phyloP scores from a whole-genome alignment of 2,113 vertebrate species.

The Rattus rattus region DNA sequence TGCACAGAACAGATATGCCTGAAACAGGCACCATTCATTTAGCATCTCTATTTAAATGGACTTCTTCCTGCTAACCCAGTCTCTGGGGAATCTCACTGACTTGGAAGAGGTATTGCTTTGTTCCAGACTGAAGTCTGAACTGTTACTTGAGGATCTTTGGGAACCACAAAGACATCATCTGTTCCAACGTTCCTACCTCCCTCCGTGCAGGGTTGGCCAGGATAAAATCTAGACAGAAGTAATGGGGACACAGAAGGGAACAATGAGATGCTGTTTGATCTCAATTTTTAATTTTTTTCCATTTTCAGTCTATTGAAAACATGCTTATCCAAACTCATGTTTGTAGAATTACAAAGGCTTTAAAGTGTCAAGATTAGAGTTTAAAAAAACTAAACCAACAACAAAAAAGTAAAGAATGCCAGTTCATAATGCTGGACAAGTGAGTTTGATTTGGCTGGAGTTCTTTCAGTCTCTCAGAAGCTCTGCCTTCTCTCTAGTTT shows the following conservation, averaged over 20 bases:
- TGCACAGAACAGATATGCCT: constrained; percentile 52
- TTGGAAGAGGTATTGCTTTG: constrained; percentile 52
- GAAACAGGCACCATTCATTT: constrained; percentile 53
- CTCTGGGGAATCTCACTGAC: not conserved
- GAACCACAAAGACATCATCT: constrained; percentile 55
- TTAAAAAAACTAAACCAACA: constrained; percentile 5
- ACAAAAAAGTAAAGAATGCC: not conserved
- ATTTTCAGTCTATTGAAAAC: constrained; percentile 38
- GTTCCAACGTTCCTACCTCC: constrained; percentile 39
- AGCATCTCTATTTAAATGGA: constrained; percentile 43
- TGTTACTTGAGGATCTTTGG: constrained; percentile 41
- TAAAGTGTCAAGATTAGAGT: not conserved
- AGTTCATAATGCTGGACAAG: not conserved
- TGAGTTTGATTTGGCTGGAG: not conserved
- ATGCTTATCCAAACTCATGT: constrained; percentile 23
- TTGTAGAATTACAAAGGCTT: not conserved
- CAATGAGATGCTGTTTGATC: not conserved
- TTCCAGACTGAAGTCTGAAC: constrained; percentile 60
- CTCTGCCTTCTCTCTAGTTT: not conserved
- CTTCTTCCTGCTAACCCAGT: constrained; percentile 42
- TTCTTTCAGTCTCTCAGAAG: constrained; percentile 4
- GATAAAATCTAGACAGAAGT: constrained; percentile 61
- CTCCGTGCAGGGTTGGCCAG: not conserved
- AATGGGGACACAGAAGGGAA: constrained; percentile 22
- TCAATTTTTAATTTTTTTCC: not conserved